phyloP scores from a whole-genome alignment of 2,797 vertebrate species.

The Atherinosoma microstoma region DNA sequence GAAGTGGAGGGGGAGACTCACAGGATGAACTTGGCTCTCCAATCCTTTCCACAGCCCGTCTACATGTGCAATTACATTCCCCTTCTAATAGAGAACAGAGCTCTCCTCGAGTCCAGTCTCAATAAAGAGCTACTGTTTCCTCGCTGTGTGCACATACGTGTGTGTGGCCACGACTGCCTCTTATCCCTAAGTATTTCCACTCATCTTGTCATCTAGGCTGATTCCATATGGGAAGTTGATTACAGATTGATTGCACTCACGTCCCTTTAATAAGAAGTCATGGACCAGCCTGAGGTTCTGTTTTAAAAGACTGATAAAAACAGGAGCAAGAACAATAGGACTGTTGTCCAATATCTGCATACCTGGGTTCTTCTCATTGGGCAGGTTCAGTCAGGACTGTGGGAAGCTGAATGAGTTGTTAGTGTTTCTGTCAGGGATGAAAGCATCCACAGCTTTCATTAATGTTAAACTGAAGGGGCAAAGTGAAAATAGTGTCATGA shows the following conservation, averaged over 20 bases:
- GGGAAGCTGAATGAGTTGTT: slow-evolving; percentile 17
- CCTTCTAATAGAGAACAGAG: slow-evolving; percentile 80
- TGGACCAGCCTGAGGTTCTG: slow-evolving; percentile 49
- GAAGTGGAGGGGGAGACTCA: slow-evolving; percentile 46
- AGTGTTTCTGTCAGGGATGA: background rate
- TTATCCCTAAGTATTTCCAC: slow-evolving; percentile 71
- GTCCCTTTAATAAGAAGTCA: slow-evolving; percentile 62
- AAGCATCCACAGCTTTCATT: background rate
- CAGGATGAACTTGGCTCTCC: slow-evolving; percentile 64
- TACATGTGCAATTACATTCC: slow-evolving; percentile 82
- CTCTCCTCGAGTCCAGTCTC: slow-evolving; percentile 51
- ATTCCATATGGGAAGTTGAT: slow-evolving; percentile 77
- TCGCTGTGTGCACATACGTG: slow-evolving; percentile 46
- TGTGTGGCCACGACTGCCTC: slow-evolving; percentile 63
- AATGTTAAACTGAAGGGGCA: background rate
- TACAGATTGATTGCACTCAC: slow-evolving; percentile 76
- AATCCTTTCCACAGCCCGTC: slow-evolving; percentile 64
- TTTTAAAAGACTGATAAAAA: slow-evolving; percentile 55
- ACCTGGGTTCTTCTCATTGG: slow-evolving; percentile 13
- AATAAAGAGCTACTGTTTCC: slow-evolving; percentile 82
- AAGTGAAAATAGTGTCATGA: background rate
- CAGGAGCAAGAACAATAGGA: slow-evolving; percentile 51
- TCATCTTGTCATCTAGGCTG: slow-evolving; percentile 70
- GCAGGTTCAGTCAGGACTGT: slow-evolving; percentile 10
- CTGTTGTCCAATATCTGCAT: slow-evolving; percentile 44